Conservation (phyloP, 1,140 invertebrate genomes). For the Probaryconus sp. region DNA sequence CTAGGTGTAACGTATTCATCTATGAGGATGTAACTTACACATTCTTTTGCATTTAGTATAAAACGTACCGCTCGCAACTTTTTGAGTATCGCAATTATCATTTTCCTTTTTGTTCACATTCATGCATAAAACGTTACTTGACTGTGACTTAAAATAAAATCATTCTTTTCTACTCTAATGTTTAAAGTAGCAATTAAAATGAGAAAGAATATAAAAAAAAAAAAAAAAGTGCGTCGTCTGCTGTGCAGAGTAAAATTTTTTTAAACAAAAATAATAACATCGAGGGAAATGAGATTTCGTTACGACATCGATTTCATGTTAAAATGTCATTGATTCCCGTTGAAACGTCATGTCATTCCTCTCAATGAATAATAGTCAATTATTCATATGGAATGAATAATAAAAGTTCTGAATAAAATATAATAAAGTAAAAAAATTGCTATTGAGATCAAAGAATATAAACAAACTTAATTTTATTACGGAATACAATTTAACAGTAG, state of each 20-base stretch:
- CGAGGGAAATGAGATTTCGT: too few relatives aligned
- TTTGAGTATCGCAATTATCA: too few relatives aligned
- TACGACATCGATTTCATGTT: too few relatives aligned
- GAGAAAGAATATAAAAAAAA: constrained; percentile 10
- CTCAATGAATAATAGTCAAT: too few relatives aligned
- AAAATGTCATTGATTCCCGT: too few relatives aligned
- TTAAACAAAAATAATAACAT: not conserved
- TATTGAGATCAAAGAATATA: constrained; percentile 20
- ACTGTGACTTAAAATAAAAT: constrained; percentile 22
- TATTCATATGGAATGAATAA: too few relatives aligned
- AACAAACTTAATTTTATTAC: constrained; percentile 16
- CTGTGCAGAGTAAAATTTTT: constrained; percentile 33
- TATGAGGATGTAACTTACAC: constrained; percentile 28
- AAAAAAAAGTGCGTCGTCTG: constrained; percentile 21
- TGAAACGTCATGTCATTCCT: too few relatives aligned
- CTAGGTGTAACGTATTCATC: constrained; percentile 30
- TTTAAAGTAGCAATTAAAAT: constrained; percentile 10
- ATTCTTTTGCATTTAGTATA: constrained; percentile 25
- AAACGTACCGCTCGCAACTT: constrained; percentile 20
- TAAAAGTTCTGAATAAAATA: not conserved
- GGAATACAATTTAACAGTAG: constrained; percentile 18
- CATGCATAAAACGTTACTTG: constrained; percentile 2
- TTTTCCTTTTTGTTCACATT: constrained; percentile 11
- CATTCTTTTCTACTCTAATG: constrained; percentile 13
- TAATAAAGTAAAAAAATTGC: constrained; percentile 11